Evolutionary conservation across 2,797 vertebrate species (phyloP).

Genomic region (Neosalanx taihuensis): DNA sequence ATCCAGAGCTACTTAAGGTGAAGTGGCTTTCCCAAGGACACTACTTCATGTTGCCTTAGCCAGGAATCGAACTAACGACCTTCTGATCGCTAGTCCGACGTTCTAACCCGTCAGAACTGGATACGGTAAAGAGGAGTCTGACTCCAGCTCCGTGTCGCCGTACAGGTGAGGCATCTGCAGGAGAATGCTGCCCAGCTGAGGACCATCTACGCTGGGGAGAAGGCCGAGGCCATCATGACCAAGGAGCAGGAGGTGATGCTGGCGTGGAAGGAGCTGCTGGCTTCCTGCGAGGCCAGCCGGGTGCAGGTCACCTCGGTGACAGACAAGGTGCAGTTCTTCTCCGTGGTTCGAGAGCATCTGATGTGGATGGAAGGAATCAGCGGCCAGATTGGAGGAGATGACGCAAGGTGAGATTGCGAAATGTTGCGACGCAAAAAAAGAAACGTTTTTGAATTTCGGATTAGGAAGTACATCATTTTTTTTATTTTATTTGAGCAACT

Average conservation of each 20-base stretch:
- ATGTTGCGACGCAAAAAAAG: neutral
- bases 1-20: too few relatives aligned
- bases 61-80: too few relatives aligned
- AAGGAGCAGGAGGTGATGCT: slow-evolving; percentile 87
- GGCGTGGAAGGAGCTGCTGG: slow-evolving; percentile 85
- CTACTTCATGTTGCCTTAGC: too few relatives aligned
- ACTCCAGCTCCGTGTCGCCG: neutral
- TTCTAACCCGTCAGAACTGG: neutral
- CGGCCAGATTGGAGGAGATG: slow-evolving; percentile 85
- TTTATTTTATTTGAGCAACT: slow-evolving; percentile 12
- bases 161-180: slow-evolving; percentile 88
- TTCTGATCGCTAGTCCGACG: too few relatives aligned
- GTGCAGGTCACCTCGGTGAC: slow-evolving; percentile 85
- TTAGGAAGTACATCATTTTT: neutral
- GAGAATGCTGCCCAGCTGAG: slow-evolving; percentile 86
- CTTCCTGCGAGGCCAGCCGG: slow-evolving; percentile 81
- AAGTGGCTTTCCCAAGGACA: too few relatives aligned
- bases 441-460: neutral
- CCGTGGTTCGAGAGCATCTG: slow-evolving; percentile 87
- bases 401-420: slow-evolving; percentile 76
- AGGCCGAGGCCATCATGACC: slow-evolving; percentile 85
- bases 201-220: slow-evolving; percentile 91
- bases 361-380: slow-evolving; percentile 94
- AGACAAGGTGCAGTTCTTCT: slow-evolving; percentile 92
- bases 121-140: neutral